Conservation (phyloP, 2,797 vertebrate genomes). For the Aplochiton taeniatus region DNA sequence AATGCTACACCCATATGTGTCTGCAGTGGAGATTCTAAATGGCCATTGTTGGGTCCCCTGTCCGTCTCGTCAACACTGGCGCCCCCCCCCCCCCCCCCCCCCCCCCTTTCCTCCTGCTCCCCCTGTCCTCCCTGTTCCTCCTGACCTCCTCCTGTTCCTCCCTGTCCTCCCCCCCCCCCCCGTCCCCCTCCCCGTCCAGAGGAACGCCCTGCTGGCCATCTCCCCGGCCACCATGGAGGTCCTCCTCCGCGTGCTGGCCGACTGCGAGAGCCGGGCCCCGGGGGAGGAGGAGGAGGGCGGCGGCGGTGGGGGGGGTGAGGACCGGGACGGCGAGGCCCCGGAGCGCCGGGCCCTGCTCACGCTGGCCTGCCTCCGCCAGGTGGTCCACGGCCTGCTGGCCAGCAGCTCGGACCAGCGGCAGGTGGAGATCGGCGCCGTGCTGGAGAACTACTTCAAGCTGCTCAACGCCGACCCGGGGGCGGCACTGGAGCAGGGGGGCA, state of each 20-base stretch:
- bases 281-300: constrained; percentile 75
- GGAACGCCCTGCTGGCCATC: constrained; percentile 91
- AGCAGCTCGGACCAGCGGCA: constrained; percentile 97
- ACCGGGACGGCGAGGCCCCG: constrained; percentile 86
- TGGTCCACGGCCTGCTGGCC: constrained; percentile 90
- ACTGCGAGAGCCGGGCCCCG: constrained; percentile 77
- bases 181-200: constrained; percentile 68
- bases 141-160: not conserved
- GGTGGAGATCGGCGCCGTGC: constrained; percentile 90
- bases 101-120: constrained; percentile 5
- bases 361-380: constrained; percentile 91
- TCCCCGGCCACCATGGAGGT: constrained; percentile 99
- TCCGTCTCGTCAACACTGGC: not conserved
- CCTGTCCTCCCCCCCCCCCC: not conserved
- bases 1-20: not conserved
- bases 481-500: constrained; percentile 80
- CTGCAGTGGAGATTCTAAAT: not conserved
- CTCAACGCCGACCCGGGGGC: constrained; percentile 91
- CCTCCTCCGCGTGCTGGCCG: constrained; percentile 88
- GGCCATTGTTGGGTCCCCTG: not conserved
- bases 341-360: constrained; percentile 89
- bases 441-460: constrained; percentile 97
- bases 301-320: no score
- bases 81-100: not conserved
- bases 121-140: not conserved